These are phyloP conservation scores for Heliothis virescens DNA, from an alignment of 1,140 invertebrate species.

Conservation along the genomic window DNA sequence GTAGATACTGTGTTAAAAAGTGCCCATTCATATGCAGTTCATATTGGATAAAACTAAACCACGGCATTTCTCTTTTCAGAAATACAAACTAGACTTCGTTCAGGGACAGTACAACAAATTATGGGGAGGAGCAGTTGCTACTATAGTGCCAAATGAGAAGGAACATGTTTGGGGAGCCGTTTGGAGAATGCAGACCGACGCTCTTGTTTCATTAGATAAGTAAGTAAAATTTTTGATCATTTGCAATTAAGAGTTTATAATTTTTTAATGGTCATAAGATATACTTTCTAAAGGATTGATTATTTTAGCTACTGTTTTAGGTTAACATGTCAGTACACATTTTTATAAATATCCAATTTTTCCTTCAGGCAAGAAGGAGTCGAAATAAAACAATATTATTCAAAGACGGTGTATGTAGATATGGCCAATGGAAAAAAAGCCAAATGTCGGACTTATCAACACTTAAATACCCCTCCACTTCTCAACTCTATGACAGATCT, in stretches of 20 bases:
- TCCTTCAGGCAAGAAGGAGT: constrained; percentile 91
- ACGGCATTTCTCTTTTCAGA: constrained; percentile 81
- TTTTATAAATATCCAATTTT: no score
- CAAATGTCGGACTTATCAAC: constrained; percentile 90
- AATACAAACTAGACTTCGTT: constrained; percentile 91
- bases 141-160: constrained; percentile 88
- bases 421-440: constrained; percentile 83
- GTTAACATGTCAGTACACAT: no score
- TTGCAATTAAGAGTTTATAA: no score
- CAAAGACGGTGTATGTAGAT: constrained; percentile 87
- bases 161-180: constrained; percentile 91
- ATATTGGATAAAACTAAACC: not conserved
- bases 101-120: constrained; percentile 85
- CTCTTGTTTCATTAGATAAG: constrained; percentile 89
- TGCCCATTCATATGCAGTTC: no score
- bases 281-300: no score
- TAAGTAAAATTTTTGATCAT: constrained; percentile 65
- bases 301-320: not conserved
- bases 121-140: constrained; percentile 92
- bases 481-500: constrained; percentile 76
- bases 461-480: constrained; percentile 82
- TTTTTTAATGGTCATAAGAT: not conserved
- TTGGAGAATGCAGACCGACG: constrained; percentile 90
- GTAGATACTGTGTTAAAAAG: no score
- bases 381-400: constrained; percentile 88